Base-by-base conservation (phyloP, 2,797 vertebrate genomes). In the Microctenopoma lineatum region DNA sequence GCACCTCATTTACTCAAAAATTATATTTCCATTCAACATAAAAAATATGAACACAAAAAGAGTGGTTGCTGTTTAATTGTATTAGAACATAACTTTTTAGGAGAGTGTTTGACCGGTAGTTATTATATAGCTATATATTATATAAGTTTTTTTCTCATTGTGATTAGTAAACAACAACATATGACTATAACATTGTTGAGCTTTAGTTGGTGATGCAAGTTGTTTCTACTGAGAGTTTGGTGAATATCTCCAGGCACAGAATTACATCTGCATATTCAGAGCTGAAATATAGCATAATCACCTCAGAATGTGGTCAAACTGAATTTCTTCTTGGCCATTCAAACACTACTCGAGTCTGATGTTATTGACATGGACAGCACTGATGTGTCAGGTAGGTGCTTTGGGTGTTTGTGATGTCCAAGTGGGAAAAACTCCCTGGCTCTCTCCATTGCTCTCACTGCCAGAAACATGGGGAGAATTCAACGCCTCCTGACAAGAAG, bases 401-500 rank as follows among this genome's bases (percentile, higher is more conserved):
- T 57, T 67, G 62, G 56, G 71, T 82, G 67, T 59, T 45, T 73
- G 44, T 59, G 71, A 73, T 55, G 83, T 80, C 51, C 58, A 66
- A 78, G 72, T 71, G 77, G 70, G 50, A 16, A 52, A 64, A 71
- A 64, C 16, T 76, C 60, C 44, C 59, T 18, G 48, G 50, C 52
- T 52, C 74, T 64, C 73, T 76, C 73, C 58, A 56, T 51, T 42
- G 51, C 63, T 32, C 55, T 68, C 38, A 73, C 66, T 80, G 59
- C 51, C 59, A 73, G 55, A 52, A 69, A 77, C 70, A 75, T 39
- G 5, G 39, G 50, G 32, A 70, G 51, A 48, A 70, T 69, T 79
- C 82, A 84, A 85, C 87, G 81, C 78, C 69, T 84, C 60, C 69
- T 91, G 88, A 90, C 88, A 88, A 77, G 77, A 67, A 56, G 63